phyloP scores from a whole-genome alignment of 2,113 vertebrate genomes.

The Stomatorhinus ivindoensis region DNA sequence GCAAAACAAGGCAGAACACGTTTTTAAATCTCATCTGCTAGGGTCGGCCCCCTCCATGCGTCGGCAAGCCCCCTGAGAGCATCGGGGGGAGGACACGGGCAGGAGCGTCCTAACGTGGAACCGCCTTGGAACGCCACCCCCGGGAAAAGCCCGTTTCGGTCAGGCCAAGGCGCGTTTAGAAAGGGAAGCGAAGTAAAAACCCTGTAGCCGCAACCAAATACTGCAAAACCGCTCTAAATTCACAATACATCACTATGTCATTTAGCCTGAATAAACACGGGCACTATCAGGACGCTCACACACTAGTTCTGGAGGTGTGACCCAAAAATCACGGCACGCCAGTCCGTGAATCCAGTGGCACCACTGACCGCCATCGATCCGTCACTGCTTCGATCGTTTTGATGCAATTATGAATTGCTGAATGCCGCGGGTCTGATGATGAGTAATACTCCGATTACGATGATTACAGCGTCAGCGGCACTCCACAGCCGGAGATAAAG shows the following conservation, averaged over 20 bases:
- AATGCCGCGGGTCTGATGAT: neutral
- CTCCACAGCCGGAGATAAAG: neutral
- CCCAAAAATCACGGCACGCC: neutral
- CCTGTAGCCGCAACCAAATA: neutral
- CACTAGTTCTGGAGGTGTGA: neutral
- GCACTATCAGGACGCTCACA: neutral
- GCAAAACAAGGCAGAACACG: conserved; percentile 62
- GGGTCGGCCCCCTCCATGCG: conserved; percentile 20
- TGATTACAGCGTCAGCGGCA: neutral
- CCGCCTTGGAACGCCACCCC: neutral
- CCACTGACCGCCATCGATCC: neutral
- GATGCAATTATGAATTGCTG: neutral
- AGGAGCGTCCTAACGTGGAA: neutral
- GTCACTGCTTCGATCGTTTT: neutral
- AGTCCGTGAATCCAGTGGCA: neutral
- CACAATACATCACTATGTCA: neutral
- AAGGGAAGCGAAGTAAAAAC: neutral
- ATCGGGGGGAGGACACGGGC: neutral
- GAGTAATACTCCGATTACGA: neutral
- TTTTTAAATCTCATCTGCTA: conserved; percentile 37
- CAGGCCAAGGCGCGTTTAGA: neutral
- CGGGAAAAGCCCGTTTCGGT: neutral
- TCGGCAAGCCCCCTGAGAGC: neutral
- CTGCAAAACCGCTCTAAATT: neutral
- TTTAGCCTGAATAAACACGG: neutral